Percentiles rank a stretch among this genome's conserved stretches.
Conservation (phyloP, 2,113 vertebrate species). For the Sinocyclocheilus maitianheensis region DNA sequence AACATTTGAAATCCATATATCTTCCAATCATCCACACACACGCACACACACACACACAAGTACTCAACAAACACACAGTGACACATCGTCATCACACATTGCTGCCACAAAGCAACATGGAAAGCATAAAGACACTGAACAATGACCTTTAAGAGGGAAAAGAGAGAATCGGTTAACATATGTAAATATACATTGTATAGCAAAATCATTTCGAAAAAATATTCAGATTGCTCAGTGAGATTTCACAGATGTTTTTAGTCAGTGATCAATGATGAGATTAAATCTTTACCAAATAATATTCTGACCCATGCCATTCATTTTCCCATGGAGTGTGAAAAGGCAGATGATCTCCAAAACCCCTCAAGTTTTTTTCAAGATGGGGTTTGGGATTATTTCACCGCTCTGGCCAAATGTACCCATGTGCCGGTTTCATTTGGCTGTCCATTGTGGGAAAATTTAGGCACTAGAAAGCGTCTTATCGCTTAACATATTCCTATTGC, state of each 20-base stretch:
- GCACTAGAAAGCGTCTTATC: background rate
- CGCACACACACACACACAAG: conserved; percentile 31
- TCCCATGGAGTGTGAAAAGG: conserved; percentile 48
- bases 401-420: conserved; percentile 9
- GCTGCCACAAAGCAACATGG: conserved; percentile 66
- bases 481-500: background rate
- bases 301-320: conserved; percentile 27
- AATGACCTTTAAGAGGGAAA: conserved; percentile 44
- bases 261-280: conserved; percentile 3
- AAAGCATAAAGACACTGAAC: conserved; percentile 66
- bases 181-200: background rate
- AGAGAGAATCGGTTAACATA: conserved; percentile 30
- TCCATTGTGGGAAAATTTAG: conserved; percentile 37
- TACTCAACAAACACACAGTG: conserved; percentile 32
- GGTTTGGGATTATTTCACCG: conserved; percentile 8
- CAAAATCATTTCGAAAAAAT: background rate
- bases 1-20: conserved; percentile 1
- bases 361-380: background rate
- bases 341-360: conserved; percentile 44
- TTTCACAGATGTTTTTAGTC: conserved; percentile 29
- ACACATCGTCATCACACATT: conserved; percentile 52
- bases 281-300: background rate
- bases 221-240: conserved; percentile 16
- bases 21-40: conserved; percentile 19
- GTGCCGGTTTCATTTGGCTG: conserved; percentile 20